These are phyloP conservation scores for Adelosebastes latens DNA, from an alignment of 2,797 vertebrate genomes.

Conservation along the genomic window DNA sequence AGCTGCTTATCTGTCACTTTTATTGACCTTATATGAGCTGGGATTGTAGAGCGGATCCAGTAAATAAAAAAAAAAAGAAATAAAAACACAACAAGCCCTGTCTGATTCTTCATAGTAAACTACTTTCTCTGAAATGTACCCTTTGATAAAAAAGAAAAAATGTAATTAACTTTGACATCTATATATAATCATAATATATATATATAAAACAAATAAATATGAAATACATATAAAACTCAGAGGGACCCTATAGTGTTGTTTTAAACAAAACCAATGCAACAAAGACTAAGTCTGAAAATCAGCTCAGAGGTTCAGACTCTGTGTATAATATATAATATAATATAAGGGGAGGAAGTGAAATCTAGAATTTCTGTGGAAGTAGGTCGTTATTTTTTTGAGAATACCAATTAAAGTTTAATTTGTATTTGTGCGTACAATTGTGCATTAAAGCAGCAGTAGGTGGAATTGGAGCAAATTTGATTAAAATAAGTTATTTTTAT, in stretches of 20 bases:
- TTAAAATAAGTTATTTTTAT: no score
- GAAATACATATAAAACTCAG: not conserved
- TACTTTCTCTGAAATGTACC: not conserved
- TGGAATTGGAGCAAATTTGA: no score
- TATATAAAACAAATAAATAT: not conserved
- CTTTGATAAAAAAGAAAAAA: not conserved
- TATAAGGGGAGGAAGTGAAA: not conserved
- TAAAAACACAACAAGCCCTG: no score
- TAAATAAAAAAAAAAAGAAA: not conserved
- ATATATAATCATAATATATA: no score
- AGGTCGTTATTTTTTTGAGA: not conserved
- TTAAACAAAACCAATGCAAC: not conserved
- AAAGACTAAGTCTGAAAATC: not conserved
- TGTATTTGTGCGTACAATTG: no score
- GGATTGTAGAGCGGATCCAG: not conserved
- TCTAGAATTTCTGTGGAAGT: not conserved
- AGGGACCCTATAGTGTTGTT: not conserved
- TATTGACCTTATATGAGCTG: not conserved
- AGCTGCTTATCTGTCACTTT: constrained; percentile 1
- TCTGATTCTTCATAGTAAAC: not conserved
- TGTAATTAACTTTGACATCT: not conserved
- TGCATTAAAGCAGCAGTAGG: no score
- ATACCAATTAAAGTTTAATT: no score
- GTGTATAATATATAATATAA: not conserved
- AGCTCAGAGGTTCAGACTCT: not conserved